Conservation (phyloP, 2,797 vertebrate genomes). For the Knipowitschia caucasica region DNA sequence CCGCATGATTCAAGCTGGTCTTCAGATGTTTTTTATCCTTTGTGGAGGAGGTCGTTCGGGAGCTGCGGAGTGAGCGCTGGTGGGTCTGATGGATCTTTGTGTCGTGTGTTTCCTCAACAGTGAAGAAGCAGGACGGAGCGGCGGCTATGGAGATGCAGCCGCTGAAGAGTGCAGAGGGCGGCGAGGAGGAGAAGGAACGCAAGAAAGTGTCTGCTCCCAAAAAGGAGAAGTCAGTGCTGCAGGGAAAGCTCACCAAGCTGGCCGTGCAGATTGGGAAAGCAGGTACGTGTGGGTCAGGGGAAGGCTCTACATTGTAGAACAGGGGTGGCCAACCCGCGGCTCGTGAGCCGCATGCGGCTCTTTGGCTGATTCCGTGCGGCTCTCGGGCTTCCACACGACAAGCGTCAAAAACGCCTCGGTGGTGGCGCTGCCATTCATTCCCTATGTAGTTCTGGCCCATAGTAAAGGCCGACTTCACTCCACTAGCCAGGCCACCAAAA, state of each 20-base stretch:
- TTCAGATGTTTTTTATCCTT: neutral
- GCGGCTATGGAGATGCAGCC: constrained; percentile 99
- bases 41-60: neutral
- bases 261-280: constrained; percentile 99
- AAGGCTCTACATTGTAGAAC: too few species aligned
- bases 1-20: too few species aligned
- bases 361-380: too few species aligned
- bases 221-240: constrained; percentile 97
- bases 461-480: too few species aligned
- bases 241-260: constrained; percentile 97
- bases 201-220: constrained; percentile 90
- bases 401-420: too few species aligned
- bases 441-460: too few species aligned
- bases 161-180: constrained; percentile 95
- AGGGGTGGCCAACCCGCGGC: too few species aligned
- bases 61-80: constrained; percentile 11
- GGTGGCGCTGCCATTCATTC: too few species aligned
- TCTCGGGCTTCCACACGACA: too few species aligned
- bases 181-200: constrained; percentile 92
- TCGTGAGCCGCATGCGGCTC: too few species aligned
- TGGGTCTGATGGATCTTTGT: constrained; percentile 18
- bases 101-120: constrained; percentile 71
- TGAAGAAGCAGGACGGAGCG: constrained; percentile 96
- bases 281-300: constrained; percentile 74
- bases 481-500: too few species aligned